Base-by-base conservation (phyloP, 1,140 invertebrate genomes). In the Lordiphosa collinella region DNA sequence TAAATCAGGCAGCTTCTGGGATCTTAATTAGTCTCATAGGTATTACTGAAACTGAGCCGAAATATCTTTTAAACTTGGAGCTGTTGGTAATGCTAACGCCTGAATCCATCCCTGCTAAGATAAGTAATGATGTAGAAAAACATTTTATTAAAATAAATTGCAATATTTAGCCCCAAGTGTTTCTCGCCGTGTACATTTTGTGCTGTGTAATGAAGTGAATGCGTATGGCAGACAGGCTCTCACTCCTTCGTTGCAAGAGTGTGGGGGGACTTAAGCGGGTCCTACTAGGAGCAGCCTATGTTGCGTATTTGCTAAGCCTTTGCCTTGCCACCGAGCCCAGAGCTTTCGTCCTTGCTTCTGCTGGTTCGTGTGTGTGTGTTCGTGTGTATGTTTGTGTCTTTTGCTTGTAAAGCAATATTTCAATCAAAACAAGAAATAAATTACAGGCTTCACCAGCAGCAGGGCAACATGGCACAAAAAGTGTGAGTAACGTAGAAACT, bases 401-500 rank as follows among this genome's bases (percentile, higher is more conserved):
- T 73, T 78, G 79, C 78, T 73, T 84, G 78, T 84, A 85, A 84
- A 85, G 78, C 78, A 84, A 84, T 84, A 84, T 84, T 84, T 84
- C 78, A 84, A 84, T 84, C 78, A 84, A 85, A 84, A 84, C 78
- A 84, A 84, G 78, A 85, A 84, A 84, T 84, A 84, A 84, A 84
- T 84, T 84, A 84, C 78, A 69, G 78, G 78, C 79, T 85, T 84
- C 79, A 78, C 53, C 58, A 61, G 79, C 79, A 85, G 78, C 51
- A 58, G 59, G 43, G 53, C 50, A 60, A 58, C 48, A 58, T 14
- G 14, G 25, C 43, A 53, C 46, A 48, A 43, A 49, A 44, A 32
- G 51, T 12, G 34, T 11, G 35, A 53, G 47, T 25, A 52, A 38
- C 37, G 50, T 50, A 32, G 54, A 13, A 59, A 62, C 73, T 58